A percentile compares a stretch with the other conserved stretches of the same genome.
These are phyloP conservation scores for Eulithis testata DNA, from an alignment of 2,888 invertebrate species.

Conservation along the genomic window DNA sequence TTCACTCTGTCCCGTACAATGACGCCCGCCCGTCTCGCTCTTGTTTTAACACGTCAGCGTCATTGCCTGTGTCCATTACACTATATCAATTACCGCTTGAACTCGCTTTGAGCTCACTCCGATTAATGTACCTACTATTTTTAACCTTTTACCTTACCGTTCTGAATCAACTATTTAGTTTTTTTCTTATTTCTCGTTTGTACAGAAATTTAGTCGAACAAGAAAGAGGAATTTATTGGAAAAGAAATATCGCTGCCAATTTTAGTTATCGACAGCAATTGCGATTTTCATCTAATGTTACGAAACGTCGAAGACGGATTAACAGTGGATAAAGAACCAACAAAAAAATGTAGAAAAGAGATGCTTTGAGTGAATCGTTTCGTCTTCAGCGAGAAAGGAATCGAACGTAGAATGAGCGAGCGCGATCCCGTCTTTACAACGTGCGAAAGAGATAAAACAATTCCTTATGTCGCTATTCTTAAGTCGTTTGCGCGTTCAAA, in stretches of 20 bases:
- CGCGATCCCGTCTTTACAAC: conserved; percentile 75
- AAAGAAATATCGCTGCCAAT: conserved; percentile 36
- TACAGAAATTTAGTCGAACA: conserved; percentile 13
- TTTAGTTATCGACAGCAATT: conserved; percentile 37
- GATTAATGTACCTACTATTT: conserved; percentile 46
- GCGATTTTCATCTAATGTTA: conserved; percentile 70
- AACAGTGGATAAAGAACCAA: conserved; percentile 69
- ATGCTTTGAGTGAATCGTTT: conserved; percentile 75
- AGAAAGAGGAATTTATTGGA: conserved; percentile 25
- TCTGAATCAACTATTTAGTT: conserved; percentile 13
- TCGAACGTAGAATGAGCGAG: conserved; percentile 68
- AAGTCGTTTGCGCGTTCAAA: conserved; percentile 75
- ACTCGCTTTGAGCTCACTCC: conserved; percentile 54
- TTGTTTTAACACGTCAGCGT: conserved; percentile 74
- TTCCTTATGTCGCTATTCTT: conserved; percentile 84
- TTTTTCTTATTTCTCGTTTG: conserved; percentile 4
- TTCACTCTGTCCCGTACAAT: conserved; percentile 65
- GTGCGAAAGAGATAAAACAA: conserved; percentile 83
- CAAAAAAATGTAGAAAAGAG: conserved; percentile 79
- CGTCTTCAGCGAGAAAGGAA: conserved; percentile 75
- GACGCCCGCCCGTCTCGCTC: conserved; percentile 68
- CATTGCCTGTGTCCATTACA: conserved; percentile 82
- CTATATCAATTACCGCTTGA: conserved; percentile 76
- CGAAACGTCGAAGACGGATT: conserved; percentile 79
- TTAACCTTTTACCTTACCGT: conserved; percentile 26